These are phyloP conservation scores for Bombus breviceps DNA, from an alignment of 1,140 invertebrate genomes.

Conservation along the genomic window DNA sequence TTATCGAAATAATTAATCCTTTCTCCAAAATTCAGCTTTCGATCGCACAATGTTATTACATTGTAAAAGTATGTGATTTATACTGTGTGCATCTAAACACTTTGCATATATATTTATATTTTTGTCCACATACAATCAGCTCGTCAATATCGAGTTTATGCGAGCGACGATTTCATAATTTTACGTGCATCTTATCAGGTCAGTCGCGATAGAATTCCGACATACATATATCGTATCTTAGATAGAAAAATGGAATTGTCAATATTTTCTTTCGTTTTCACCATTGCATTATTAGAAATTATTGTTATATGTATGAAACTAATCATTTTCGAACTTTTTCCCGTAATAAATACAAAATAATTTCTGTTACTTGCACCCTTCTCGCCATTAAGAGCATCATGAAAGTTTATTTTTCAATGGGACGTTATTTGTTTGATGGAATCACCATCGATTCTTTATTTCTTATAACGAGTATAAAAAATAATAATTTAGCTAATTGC, in stretches of 20 bases:
- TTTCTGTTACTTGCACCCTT: not conserved
- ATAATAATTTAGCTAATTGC: not conserved
- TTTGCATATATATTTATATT: not conserved
- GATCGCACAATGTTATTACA: not conserved
- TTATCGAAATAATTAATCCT: not conserved
- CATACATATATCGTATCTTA: no score
- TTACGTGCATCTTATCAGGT: slow-evolving; percentile 10
- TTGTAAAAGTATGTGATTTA: no score
- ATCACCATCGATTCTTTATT: not conserved
- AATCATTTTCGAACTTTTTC: not conserved
- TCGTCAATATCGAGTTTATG: not conserved
- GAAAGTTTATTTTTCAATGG: no score
- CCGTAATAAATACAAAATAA: not conserved
- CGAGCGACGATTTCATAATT: slow-evolving; percentile 13
- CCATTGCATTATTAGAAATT: not conserved
- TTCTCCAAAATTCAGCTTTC: not conserved
- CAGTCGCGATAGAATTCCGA: not conserved
- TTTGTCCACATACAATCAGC: slow-evolving; percentile 11
- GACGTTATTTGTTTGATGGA: not conserved
- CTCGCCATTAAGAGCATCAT: no score
- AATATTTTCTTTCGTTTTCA: no score
- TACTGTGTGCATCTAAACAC: not conserved
- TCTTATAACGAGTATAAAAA: not conserved
- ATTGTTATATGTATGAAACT: not conserved
- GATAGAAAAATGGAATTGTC: not conserved